These are phyloP conservation scores for Pasiphila rectangulata DNA, from an alignment of 2,888 invertebrate genomes.

Conservation along the genomic window DNA sequence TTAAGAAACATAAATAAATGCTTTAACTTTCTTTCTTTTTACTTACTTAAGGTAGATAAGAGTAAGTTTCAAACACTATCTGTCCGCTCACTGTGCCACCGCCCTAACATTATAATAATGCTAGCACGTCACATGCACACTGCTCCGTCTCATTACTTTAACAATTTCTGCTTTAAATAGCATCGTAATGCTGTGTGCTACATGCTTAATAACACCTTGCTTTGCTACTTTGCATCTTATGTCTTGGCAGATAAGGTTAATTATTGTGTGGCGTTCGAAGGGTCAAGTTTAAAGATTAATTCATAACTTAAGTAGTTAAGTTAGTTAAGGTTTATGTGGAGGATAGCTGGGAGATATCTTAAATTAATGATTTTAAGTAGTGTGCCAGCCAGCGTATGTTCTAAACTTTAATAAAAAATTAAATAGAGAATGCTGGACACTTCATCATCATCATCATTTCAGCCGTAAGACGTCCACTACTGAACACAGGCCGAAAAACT, in stretches of 20 bases:
- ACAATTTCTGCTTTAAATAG: slow-evolving; percentile 67
- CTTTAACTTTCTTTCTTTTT: neutral
- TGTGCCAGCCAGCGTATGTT: too few relatives aligned
- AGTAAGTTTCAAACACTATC: too few relatives aligned
- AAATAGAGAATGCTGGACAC: too few relatives aligned
- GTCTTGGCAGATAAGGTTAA: neutral
- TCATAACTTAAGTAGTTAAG: slow-evolving; percentile 19
- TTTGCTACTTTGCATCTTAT: slow-evolving; percentile 2
- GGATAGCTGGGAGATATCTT: slow-evolving; percentile 17
- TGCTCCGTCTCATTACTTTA: slow-evolving; percentile 67
- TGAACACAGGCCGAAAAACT: too few relatives aligned
- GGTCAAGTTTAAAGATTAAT: slow-evolving; percentile 22
- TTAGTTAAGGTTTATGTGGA: slow-evolving; percentile 14
- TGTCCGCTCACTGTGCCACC: slow-evolving; percentile 31
- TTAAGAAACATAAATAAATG: neutral
- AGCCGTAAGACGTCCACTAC: too few relatives aligned
- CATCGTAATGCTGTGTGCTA: slow-evolving; percentile 42
- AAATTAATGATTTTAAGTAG: slow-evolving; percentile 8
- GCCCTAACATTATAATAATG: slow-evolving; percentile 58
- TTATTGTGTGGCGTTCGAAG: neutral
- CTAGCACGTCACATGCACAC: slow-evolving; percentile 64
- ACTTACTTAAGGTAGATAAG: neutral
- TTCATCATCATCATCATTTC: too few relatives aligned
- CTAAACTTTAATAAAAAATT: too few relatives aligned
- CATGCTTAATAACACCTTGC: slow-evolving; percentile 22